These are phyloP conservation scores for Shinisaurus crocodilurus DNA, from an alignment of 2,113 vertebrate species.

Conservation along the genomic window DNA sequence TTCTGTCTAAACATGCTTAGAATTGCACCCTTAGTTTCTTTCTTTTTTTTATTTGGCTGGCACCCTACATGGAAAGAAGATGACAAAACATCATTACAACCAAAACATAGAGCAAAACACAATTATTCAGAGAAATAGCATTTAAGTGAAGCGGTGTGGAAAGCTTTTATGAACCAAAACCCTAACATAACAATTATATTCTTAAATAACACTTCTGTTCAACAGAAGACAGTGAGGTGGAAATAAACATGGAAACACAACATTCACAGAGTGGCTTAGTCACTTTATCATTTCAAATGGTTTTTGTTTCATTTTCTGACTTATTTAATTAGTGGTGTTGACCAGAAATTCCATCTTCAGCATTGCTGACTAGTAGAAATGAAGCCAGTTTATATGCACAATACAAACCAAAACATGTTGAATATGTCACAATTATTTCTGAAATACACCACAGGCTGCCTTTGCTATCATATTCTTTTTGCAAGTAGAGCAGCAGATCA, in stretches of 20 bases:
- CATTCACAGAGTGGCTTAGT: no score
- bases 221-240: background rate
- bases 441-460: background rate
- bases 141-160: background rate
- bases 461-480: background rate
- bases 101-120: background rate
- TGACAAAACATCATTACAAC: background rate
- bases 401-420: background rate
- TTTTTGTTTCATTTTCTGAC: background rate
- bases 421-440: conserved; percentile 1
- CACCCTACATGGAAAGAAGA: background rate
- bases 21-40: background rate
- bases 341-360: background rate
- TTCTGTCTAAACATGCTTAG: no score
- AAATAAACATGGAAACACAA: background rate
- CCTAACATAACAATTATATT: conserved; percentile 5
- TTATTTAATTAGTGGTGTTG: conserved; percentile 2
- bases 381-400: background rate
- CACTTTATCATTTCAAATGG: background rate
- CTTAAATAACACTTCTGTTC: background rate
- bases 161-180: background rate
- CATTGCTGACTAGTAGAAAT: conserved; percentile 1
- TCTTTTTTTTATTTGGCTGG: background rate
- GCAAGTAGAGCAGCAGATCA: background rate
- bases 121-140: background rate